Base-by-base conservation (phyloP, 2,888 invertebrate species). In the Drosophila pseudotakahashii region DNA sequence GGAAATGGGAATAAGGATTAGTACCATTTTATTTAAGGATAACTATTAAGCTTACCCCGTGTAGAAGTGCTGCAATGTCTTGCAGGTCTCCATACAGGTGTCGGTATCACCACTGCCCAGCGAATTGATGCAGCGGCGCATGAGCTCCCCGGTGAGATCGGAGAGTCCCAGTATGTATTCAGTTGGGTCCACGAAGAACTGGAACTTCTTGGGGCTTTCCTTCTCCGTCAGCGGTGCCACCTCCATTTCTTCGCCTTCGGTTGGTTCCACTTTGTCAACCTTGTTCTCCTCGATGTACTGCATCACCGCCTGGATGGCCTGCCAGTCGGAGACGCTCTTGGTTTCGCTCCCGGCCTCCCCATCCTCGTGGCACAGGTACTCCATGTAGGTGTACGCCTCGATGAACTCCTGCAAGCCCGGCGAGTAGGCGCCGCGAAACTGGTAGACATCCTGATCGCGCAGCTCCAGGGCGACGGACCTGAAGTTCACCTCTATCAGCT, bases 81-180 rank as follows among this genome's bases (percentile, higher is more conserved):
- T 94, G 86, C 96, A 96, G 1, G 94, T 94, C 59, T 94, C 93
- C 86, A 94, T 94, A 89, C 97, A 97, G 48, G 94, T 94, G 3
- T 94, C 93, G 13, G 95, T 94, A 75, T 97, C 95, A 0, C 97
- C 97, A 68, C 94, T 94, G 0, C 96, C 95, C 61, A 98, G 93
- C 79, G 95, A 95, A 89, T 96, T 97, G 7, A 98, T 96, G 58
- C 97, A 97, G 78, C 95, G 94, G 53, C 98, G 93, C 98, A 98
- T 98, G 45, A 98, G 91, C 91, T 98, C 98, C 0, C 98, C 98
- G 0, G 97, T 97, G 32, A 98, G 93, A 92, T 98, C 98, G 0
- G 96, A 96, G 37, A 98, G 91, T 0, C 98, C 98, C 42, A 98
- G 92, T 88, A 98, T 93, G 52, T 93, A 94, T 76, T 94, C 94